These are phyloP conservation scores for Dicranocentrus wangi DNA, from an alignment of 2,888 invertebrate species.

Conservation along the genomic window DNA sequence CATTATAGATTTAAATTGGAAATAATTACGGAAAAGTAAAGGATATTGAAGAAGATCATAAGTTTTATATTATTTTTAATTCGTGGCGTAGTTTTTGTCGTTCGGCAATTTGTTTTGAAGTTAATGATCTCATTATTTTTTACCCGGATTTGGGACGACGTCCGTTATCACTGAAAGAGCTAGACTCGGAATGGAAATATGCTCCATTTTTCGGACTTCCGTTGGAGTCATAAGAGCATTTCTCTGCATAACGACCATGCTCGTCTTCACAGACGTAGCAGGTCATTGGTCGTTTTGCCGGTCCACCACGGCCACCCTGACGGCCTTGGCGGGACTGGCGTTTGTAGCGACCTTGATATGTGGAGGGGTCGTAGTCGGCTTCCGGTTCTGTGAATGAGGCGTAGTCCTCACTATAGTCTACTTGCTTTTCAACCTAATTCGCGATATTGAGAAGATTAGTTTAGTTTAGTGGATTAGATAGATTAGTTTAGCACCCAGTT, in stretches of 20 bases:
- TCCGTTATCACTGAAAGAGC: slow-evolving; percentile 71
- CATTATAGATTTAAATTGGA: no score
- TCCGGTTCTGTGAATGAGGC: slow-evolving; percentile 68
- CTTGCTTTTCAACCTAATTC: slow-evolving; percentile 72
- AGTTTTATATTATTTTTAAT: no score
- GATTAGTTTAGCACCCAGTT: not conserved
- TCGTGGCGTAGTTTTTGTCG: no score
- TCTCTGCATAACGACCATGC: slow-evolving; percentile 77
- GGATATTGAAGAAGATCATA: no score
- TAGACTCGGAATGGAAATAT: slow-evolving; percentile 73
- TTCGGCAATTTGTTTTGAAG: no score
- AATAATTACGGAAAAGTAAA: no score
- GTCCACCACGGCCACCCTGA: slow-evolving; percentile 49
- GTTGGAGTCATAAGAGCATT: slow-evolving; percentile 83
- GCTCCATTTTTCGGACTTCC: slow-evolving; percentile 76
- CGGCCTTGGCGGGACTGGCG: slow-evolving; percentile 76
- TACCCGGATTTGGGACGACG: slow-evolving; percentile 67
- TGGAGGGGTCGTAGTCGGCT: slow-evolving; percentile 71
- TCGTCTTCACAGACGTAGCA: slow-evolving; percentile 79
- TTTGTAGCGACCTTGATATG: slow-evolving; percentile 73
- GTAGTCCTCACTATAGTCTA: slow-evolving; percentile 71
- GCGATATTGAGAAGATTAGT: not conserved
- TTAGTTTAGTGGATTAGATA: not conserved
- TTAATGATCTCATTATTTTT: slow-evolving; percentile 5
- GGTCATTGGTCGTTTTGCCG: slow-evolving; percentile 72